Evolutionary conservation across 2,797 vertebrate genomes (phyloP), one percentile per base, ranked within the genome.

Genomic region (Molossus molossus): DNA sequence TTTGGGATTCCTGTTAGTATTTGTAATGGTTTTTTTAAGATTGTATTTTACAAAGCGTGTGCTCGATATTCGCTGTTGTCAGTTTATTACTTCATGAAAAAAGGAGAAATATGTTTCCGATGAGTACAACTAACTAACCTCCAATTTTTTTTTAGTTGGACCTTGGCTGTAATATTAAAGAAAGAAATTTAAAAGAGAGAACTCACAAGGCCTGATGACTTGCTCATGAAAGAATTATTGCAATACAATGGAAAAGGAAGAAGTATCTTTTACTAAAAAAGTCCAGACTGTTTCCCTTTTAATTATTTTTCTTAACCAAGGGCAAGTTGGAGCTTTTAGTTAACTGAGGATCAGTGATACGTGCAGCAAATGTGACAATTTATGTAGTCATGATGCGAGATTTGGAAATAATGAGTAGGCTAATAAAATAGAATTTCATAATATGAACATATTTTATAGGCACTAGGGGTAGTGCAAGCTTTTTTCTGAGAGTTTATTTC

Each of bases 401-500:
- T 91, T 92, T 96, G 70, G 23, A 92, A 88, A 40, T 73, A 95
- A 50, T 48, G 27, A 79, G 10, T 55, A 81, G 15, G 77, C 64
- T 84, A 91, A 92, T 69, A 75, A 77, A 67, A 81, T 62, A 64
- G 76, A 82, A 92, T 96, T 94, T 94, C 40, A 70, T 50, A 87
- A 33, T 73, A 18, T 13, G 58, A 88, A 85, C 7, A 11, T 60
- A 76, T 87, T 95, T 89, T 83, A 70, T 55, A 86, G 79, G 40
- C 29, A 81, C 23, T 84, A 87, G 23, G 58, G 82, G 3, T 58
- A 77, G 94, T 10, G 23, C 6, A 80, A 58, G 15, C 50, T n/a
- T 81, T 81, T 77, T 75, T 65, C 77, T 73, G 20, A 70, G 69
- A 83, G 21, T 88, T 97, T 96, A 80, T 95, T 90, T 97, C 81